Evolutionary conservation across 2,113 vertebrate genomes (phyloP), one percentile per base, ranked within the genome.

Genomic region (Petroica traversi): DNA sequence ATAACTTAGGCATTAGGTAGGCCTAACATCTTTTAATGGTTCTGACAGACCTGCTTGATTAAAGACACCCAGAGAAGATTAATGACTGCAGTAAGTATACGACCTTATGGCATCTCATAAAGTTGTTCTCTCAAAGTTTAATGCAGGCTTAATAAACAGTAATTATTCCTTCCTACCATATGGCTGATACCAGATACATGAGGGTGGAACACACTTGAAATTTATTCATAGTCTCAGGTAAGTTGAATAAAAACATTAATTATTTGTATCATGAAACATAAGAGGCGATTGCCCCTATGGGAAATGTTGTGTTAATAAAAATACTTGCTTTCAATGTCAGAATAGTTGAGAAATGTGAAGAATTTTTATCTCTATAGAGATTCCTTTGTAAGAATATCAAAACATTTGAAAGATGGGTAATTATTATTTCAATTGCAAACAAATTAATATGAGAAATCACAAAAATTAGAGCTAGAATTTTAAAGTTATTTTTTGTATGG

Each of bases 141-240:
- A 93, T 82, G 41, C 77, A 89, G 75, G 76, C 46, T 94, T 96
- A 95, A 95, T 96, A 95, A 96, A 91, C 67, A 89, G 54, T 84
- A 95, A 95, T 97, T 97, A 95, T 96, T 96, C 63, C 57, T 96
- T 86, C 57, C 67, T 80, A 68, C 89, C 94, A 95, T 94, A 95
- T 97, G 94, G 83, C 41, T 95, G 77, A 72, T 79, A 92, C 34
- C 17, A 86, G 57, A 45, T 73, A 80, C 9, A 5, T 54, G 34
- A 83, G 59, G 48, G 36, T 3, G 23, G 55, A 86, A 64, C 31
- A 58, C 52, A 57, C 67, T 80, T 87, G 57, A 91, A 95, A 43
- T 68, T 52, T 92, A n/a, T 80, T 92, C 59, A 88, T 19, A 72
- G 28, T 49, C 74, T 88, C 1, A 7, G 40, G 38, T 94, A 94